A percentile compares a stretch with the other conserved stretches of the same genome.
These are phyloP conservation scores for Strongylocentrotus purpuratus DNA, from an alignment of 35 echinoderm and acorn worm genomes.

Conservation along the genomic window DNA sequence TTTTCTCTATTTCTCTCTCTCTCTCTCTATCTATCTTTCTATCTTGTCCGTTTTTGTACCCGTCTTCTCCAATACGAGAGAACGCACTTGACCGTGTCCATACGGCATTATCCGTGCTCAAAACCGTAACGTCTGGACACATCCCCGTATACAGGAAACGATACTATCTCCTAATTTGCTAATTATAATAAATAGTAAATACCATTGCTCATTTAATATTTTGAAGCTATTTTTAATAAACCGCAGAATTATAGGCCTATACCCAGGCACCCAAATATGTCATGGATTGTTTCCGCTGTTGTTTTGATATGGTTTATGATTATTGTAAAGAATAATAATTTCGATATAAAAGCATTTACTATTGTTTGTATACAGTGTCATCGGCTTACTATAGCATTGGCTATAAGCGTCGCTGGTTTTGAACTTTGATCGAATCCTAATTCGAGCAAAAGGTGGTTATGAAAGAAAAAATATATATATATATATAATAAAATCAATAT, in stretches of 20 bases:
- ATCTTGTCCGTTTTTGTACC: too few species aligned
- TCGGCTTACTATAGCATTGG: not conserved
- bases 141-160: too few species aligned
- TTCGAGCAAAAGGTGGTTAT: too few species aligned
- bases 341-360: not conserved
- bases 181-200: not conserved
- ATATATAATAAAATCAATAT: too few species aligned
- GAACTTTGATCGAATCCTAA: not conserved
- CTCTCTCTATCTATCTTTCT: not conserved
- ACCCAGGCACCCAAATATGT: not conserved
- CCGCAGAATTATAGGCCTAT: not conserved
- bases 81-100: too few species aligned
- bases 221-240: not conserved
- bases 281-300: not conserved
- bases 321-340: not conserved
- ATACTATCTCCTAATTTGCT: too few species aligned
- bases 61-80: too few species aligned
- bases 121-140: too few species aligned
- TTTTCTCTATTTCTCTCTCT: not conserved
- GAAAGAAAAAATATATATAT: too few species aligned
- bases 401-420: not conserved
- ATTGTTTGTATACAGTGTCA: not conserved
- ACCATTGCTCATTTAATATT: not conserved
- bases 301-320: not conserved
- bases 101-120: too few species aligned